Percentiles rank a stretch among this genome's conserved stretches.
phyloP scores from a whole-genome alignment of 2,113 vertebrate species.

The Aix galericulata region DNA sequence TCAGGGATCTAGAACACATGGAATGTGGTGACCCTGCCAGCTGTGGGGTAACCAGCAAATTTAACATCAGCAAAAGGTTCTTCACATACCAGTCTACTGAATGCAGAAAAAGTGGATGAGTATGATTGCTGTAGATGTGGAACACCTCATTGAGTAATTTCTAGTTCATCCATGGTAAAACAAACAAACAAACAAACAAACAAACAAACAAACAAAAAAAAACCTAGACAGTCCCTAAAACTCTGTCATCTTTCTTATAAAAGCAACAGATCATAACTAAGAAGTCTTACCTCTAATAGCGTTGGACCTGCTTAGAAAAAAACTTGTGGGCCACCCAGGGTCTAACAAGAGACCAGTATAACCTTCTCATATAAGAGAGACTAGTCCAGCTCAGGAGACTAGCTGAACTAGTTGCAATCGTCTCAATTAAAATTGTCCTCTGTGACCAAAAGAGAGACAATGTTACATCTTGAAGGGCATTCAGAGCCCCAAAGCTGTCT shows the following conservation, averaged over 20 bases:
- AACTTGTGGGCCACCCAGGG: accelerated
- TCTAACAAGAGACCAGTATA: not conserved
- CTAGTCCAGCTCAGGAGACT: not conserved
- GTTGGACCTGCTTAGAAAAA: not conserved
- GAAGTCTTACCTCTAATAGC: not conserved
- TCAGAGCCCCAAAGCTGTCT: not conserved
- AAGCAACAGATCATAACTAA: not conserved
- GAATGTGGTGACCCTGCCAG: no score
- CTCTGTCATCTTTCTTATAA: not conserved
- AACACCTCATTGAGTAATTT: not conserved
- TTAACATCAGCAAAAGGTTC: not conserved
- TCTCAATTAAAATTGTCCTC: not conserved
- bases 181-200: not conserved
- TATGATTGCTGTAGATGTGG: not conserved
- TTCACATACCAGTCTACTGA: not conserved
- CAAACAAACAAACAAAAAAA: not conserved
- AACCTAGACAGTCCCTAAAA: not conserved
- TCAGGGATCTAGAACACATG: not conserved
- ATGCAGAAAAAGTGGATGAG: not conserved
- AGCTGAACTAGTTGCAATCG: not conserved
- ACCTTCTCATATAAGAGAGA: not conserved
- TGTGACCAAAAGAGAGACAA: not conserved
- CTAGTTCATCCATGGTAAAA: not conserved
- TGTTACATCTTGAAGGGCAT: not conserved
- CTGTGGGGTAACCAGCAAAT: no score